A percentile compares a stretch with the other conserved stretches of the same genome.
phyloP scores from a whole-genome alignment of 1,140 invertebrate genomes.

The Drosophila teissieri region DNA sequence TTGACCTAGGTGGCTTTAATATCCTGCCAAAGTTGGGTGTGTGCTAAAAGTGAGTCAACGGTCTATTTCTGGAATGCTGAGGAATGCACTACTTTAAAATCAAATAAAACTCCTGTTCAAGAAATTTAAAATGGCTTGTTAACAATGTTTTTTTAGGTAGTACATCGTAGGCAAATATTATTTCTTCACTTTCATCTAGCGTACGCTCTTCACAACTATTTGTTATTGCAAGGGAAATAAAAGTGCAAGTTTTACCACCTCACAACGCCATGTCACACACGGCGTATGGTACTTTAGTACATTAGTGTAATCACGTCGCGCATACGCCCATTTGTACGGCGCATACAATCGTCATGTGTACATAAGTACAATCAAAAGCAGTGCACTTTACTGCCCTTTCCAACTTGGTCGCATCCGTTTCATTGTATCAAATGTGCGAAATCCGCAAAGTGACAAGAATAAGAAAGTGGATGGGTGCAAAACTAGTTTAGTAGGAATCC shows the following conservation, averaged over 20 bases:
- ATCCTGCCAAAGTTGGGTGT: background rate
- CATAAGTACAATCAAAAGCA: conserved; percentile 25
- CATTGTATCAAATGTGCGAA: conserved; percentile 33
- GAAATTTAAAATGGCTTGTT: too few relatives aligned
- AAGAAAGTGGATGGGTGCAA: conserved; percentile 18
- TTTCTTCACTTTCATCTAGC: too few relatives aligned
- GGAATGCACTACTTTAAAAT: background rate
- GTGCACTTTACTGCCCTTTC: conserved; percentile 52
- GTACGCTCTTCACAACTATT: too few relatives aligned
- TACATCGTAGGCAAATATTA: too few relatives aligned
- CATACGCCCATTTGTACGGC: conserved; percentile 43
- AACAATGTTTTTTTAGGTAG: too few relatives aligned
- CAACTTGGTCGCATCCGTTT: conserved; percentile 22
- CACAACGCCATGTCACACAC: conserved; percentile 24
- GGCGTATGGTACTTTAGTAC: conserved; percentile 37
- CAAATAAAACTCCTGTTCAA: too few relatives aligned
- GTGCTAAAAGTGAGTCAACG: conserved; percentile 1
- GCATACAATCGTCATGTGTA: background rate
- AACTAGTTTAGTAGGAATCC: conserved; percentile 81
- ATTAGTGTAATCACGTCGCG: conserved; percentile 31
- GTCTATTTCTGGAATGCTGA: too few relatives aligned
- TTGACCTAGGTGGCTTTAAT: background rate
- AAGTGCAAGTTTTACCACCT: background rate
- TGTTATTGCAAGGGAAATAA: background rate
- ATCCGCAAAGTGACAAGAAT: conserved; percentile 4